A percentile compares a stretch with the other conserved stretches of the same genome.
phyloP scores from a whole-genome alignment of 1,140 invertebrate genomes.

The Fopius arisanus region DNA sequence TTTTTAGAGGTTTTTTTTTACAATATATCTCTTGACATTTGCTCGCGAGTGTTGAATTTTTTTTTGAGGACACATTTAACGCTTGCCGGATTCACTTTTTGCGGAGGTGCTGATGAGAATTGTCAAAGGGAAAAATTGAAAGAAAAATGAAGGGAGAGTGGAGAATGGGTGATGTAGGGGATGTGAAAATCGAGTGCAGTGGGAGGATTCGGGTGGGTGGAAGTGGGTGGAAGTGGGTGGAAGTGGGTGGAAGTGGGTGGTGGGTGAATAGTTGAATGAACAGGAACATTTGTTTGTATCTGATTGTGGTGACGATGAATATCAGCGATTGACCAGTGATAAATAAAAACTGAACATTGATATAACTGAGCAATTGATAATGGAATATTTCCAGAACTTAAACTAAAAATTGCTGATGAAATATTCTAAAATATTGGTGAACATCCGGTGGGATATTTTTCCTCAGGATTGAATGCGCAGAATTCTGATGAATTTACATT shows the following conservation, averaged over 20 bases:
- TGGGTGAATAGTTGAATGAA: slow-evolving; percentile 4
- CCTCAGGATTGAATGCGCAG: no score
- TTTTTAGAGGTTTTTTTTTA: neutral
- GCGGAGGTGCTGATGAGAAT: neutral
- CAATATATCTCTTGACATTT: neutral
- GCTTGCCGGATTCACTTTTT: neutral
- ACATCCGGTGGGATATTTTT: no score
- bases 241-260: neutral
- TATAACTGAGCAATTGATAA: neutral
- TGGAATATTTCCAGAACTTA: neutral
- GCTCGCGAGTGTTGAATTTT: neutral
- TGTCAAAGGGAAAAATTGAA: neutral
- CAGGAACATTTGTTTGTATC: neutral
- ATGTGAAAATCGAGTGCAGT: neutral
- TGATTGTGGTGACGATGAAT: neutral
- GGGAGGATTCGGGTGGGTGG: neutral
- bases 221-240: neutral
- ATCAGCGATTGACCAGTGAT: neutral
- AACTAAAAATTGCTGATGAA: neutral
- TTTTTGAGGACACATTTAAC: neutral
- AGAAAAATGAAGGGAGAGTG: neutral
- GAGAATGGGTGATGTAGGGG: neutral
- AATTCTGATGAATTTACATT: no score
- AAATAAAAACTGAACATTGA: slow-evolving; percentile 1
- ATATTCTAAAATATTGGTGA: no score